A percentile compares a stretch with the other conserved stretches of the same genome.
phyloP scores from a whole-genome alignment of 2,888 invertebrate genomes.

The Ramazzottius varieornatus region DNA sequence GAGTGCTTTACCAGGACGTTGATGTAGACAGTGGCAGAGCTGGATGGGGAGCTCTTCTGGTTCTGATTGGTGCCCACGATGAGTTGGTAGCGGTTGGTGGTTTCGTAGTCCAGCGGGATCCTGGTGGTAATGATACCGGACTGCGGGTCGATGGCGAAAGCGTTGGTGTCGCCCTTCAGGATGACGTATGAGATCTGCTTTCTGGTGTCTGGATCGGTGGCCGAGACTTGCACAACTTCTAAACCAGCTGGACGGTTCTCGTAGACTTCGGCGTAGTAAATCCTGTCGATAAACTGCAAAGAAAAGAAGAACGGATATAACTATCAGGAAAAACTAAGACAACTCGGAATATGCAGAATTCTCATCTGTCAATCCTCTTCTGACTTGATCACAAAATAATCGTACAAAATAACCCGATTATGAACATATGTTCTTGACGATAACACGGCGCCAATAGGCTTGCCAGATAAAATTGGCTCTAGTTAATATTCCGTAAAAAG shows the following conservation, averaged over 20 bases:
- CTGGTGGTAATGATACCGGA: slow-evolving; percentile 23
- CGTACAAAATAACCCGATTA: too few relatives aligned
- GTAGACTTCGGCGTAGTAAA: not conserved
- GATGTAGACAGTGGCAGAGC: slow-evolving; percentile 1
- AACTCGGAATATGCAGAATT: too few relatives aligned
- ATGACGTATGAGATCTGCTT: not conserved
- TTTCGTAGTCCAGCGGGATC: slow-evolving; percentile 22
- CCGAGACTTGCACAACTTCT: slow-evolving; percentile 1
- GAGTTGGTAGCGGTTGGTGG: slow-evolving; percentile 5
- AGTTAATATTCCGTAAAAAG: too few relatives aligned
- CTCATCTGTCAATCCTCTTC: too few relatives aligned
- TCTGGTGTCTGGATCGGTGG: not conserved
- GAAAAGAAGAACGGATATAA: too few relatives aligned
- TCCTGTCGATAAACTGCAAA: not conserved
- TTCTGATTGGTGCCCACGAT: not conserved
- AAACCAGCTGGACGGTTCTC: not conserved
- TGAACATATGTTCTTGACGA: too few relatives aligned
- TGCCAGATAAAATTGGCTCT: too few relatives aligned
- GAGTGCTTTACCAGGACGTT: not conserved
- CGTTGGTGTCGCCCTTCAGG: slow-evolving; percentile 8
- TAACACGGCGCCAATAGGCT: too few relatives aligned
- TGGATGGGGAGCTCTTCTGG: not conserved
- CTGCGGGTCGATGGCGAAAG: slow-evolving; percentile 21
- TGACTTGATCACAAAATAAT: too few relatives aligned
- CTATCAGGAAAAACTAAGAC: too few relatives aligned